Evolutionary conservation across 2,113 vertebrate species (phyloP), one percentile per base, ranked within the genome.

Genomic region (Forbesichthys agassizii): DNA sequence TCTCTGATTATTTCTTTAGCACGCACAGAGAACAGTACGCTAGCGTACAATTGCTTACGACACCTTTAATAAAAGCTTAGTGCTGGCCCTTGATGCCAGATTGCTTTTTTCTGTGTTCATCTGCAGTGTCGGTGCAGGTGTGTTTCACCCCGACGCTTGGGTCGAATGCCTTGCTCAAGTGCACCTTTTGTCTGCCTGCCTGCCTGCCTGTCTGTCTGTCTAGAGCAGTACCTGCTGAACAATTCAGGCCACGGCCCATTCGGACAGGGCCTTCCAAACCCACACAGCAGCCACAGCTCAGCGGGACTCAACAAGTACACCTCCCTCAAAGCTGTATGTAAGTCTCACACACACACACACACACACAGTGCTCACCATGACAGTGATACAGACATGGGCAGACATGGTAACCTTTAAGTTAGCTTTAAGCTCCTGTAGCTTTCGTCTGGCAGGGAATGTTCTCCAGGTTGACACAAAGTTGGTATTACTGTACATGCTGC

Each of bases 211-310:
- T 75, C 11, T 77, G 54, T 71, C 52, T 65, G 4, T 73, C 55
- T 74, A 93, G 93, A 94, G 69, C 91, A 93, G 67, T 90, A 93
- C 84, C 92, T 92, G 12, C 87, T 94, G 64, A 93, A 89, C 77
- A 92, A 90, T 58, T 73, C 88, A 0, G 66, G 77, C 6, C 86
- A 84, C 11, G 74, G 86, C 36, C 80, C 80, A 0, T 86, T 84
- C 20, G 87, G 86, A 78, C 87, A 77, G 36, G 85, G 83, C 20
- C 85, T 90, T 8, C 79, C 93, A 52, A 89, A 88, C 61, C 86
- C 88, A 0, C 91, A 93, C 63, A 90, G 89, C 71, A 90, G 91
- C 82, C 88, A 85, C 81, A 86, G 90, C 72, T 76, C 81, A 9
- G 83, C 86, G 27, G 83, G 84, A 55, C 82, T 92, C 64, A 92